Evolutionary conservation across 1,140 invertebrate species (phyloP), one percentile per base, ranked within the genome.

Genomic region (Formica selysi): DNA sequence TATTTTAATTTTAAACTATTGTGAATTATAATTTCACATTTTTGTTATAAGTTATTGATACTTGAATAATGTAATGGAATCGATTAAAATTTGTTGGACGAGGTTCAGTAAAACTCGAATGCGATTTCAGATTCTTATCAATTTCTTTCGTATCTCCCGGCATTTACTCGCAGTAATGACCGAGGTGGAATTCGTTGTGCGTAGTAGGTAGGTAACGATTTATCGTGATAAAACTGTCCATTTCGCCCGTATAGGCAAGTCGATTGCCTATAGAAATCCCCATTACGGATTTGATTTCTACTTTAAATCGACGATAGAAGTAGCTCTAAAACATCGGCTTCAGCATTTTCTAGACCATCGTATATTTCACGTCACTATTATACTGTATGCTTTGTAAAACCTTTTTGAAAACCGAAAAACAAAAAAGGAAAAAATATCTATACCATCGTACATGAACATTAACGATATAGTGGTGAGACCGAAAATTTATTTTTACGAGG

Each of bases 241-340:
- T 90, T 74, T 87, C 71, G 61, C 26, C 10, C 22, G 22, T 36
- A 41, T 10, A 62, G 5, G 36, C 44, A 22, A 51, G 41, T 80
- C 59, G 48, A 41, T 62, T 64, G 48, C 32, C 51, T 71, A 91
- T 86, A 68, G 86, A 85, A 76, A 16, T 51, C 48, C 48, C 90
- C 90, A 89, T 92, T 91, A 89, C 73, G 71, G 86, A 91, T 92
- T 92, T 89, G 89, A 92, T 91, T 92, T 88, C 91, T 67, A 76
- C 29, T 87, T 88, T 80, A 87, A 92, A 92, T 57, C 64, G 67
- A 79, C 41, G 78, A 51, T 78, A 48, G 61, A 88, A 89, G 86
- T 83, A 87, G 26, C 76, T 88, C 61, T 91, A 91, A 92, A 92
- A 92, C 76, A 76, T 76, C 70, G 62, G 62, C 67, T 79, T 86